These are phyloP conservation scores for Pomacea canaliculata DNA, from an alignment of 2,888 invertebrate species.

Conservation along the genomic window DNA sequence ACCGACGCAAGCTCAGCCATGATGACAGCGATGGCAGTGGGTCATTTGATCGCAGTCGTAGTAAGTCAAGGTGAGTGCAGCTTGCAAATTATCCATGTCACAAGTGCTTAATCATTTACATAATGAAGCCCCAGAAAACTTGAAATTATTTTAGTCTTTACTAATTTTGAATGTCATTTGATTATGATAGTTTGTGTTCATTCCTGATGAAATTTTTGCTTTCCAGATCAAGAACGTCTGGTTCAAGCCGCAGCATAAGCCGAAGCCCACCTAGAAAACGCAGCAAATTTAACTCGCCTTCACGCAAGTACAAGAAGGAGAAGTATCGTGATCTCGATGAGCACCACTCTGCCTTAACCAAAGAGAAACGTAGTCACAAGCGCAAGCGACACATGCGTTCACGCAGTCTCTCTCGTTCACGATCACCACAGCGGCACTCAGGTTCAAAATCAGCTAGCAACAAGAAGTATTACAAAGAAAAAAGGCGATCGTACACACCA, in stretches of 20 bases:
- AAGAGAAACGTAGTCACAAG: slow-evolving; percentile 50
- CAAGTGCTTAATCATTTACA: too few relatives aligned
- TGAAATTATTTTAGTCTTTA: too few relatives aligned
- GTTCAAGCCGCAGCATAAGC: slow-evolving; percentile 45
- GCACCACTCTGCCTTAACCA: slow-evolving; percentile 16
- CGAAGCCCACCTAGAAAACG: slow-evolving; percentile 42
- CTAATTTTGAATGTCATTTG: too few relatives aligned
- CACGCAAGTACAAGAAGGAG: slow-evolving; percentile 48
- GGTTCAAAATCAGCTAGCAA: slow-evolving; percentile 28
- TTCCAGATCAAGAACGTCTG: slow-evolving; percentile 27
- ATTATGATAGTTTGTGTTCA: too few relatives aligned
- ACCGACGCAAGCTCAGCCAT: slow-evolving; percentile 35
- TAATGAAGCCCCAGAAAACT: too few relatives aligned
- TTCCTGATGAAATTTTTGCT: too few relatives aligned
- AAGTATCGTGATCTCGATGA: slow-evolving; percentile 42
- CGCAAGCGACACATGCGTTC: slow-evolving; percentile 48
- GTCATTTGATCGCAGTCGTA: slow-evolving; percentile 28
- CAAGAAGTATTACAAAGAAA: slow-evolving; percentile 37
- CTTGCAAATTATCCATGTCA: background rate
- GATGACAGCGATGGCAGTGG: slow-evolving; percentile 36
- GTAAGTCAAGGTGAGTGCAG: slow-evolving; percentile 41
- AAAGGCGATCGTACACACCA: slow-evolving; percentile 36
- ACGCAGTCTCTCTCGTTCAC: slow-evolving; percentile 41
- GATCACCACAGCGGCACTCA: slow-evolving; percentile 37
- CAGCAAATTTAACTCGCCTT: slow-evolving; percentile 37